Evolutionary conservation across 2,888 invertebrate species (phyloP).

Genomic region (Ligdia adustata): DNA sequence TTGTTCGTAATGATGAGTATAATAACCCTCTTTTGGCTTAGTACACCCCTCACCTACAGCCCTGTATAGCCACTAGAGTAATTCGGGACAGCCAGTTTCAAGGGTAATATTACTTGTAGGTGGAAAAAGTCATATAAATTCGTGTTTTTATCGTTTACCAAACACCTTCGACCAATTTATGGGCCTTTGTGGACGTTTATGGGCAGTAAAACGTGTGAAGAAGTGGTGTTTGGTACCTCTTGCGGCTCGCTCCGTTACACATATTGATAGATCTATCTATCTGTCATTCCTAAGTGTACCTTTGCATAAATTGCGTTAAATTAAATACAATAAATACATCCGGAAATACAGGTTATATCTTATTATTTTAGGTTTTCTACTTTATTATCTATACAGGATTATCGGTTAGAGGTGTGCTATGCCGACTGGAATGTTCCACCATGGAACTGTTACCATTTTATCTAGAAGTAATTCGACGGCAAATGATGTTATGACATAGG

Average conservation of each 20-base stretch:
- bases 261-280: slow-evolving; percentile 3
- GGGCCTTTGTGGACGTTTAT: slow-evolving; percentile 16
- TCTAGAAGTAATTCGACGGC: too few species aligned
- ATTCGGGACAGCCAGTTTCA: neutral
- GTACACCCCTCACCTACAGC: too few species aligned
- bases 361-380: too few species aligned
- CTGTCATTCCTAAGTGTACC: neutral
- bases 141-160: slow-evolving; percentile 20
- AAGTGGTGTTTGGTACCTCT: slow-evolving; percentile 10
- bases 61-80: too few species aligned
- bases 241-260: neutral
- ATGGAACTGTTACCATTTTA: too few species aligned
- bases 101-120: slow-evolving; percentile 8
- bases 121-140: slow-evolving; percentile 19
- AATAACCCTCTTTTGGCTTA: too few species aligned
- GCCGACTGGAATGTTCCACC: too few species aligned
- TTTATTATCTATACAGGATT: too few species aligned
- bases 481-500: too few species aligned
- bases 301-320: neutral
- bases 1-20: too few species aligned
- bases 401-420: too few species aligned
- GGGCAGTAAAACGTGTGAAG: slow-evolving; percentile 16
- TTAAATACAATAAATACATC: neutral
- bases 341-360: too few species aligned
- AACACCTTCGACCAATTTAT: slow-evolving; percentile 24